These are phyloP conservation scores for Acrobasis consociella DNA, from an alignment of 2,888 invertebrate species.

Conservation along the genomic window DNA sequence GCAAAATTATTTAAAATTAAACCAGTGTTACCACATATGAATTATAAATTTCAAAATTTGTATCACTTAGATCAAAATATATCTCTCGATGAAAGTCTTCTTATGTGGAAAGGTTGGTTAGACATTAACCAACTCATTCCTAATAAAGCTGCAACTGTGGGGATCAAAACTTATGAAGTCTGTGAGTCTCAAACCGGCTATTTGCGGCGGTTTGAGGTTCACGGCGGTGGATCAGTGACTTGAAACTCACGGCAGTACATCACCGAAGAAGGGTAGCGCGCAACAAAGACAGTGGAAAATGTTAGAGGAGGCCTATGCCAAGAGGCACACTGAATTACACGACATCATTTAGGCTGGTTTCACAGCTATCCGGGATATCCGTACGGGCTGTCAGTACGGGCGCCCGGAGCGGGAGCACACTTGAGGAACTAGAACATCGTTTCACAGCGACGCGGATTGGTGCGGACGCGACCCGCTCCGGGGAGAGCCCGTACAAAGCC, in stretches of 20 bases:
- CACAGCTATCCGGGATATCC: background rate
- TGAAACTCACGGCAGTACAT: no score
- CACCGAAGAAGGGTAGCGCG: no score
- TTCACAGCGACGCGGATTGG: background rate
- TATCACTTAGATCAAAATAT: conserved; percentile 33
- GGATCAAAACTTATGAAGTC: conserved; percentile 38
- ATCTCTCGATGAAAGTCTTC: conserved; percentile 36
- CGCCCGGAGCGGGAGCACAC: background rate
- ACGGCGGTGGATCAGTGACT: no score
- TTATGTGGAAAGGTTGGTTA: conserved; percentile 38
- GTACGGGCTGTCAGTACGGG: background rate
- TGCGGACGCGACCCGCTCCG: background rate
- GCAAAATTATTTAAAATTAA: conserved; percentile 30
- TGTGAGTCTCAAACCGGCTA: conserved; percentile 40
- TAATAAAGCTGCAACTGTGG: conserved; percentile 33
- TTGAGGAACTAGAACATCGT: background rate
- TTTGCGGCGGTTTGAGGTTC: conserved; percentile 34
- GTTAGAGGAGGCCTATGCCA: no score
- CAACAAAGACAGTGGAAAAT: no score
- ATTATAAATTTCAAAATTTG: conserved; percentile 23
- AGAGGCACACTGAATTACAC: no score
- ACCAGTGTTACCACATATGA: conserved; percentile 27
- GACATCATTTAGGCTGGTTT: no score
- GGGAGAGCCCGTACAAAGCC: background rate
- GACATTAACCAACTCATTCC: conserved; percentile 37